Evolutionary conservation across 2,113 vertebrate species (phyloP), one percentile per base, ranked within the genome.

Genomic region (Cyprinodon brontotheroides): DNA sequence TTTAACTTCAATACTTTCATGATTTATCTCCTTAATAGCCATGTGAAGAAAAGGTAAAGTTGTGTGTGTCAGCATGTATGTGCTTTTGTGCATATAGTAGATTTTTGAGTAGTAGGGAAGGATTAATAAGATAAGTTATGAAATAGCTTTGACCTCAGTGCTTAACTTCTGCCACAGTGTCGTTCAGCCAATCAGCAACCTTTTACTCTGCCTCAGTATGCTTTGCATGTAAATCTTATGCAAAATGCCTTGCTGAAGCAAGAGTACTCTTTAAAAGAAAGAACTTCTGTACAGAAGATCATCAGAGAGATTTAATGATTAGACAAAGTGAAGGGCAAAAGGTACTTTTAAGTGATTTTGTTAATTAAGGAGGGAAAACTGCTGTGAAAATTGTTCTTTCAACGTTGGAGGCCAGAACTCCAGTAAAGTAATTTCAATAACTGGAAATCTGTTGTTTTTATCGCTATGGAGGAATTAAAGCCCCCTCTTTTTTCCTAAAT

Each of bases 101-200:
- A 40, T 62, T 75, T 48, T 41, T 77, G 65, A 22, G 4, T 90
- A 78, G 79, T 71, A 68, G 65, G 43, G 79, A 74, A 65, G 86
- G 76, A 93, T 93, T 89, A 89, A 73, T 72, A 50, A 70, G 85
- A 90, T 90, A 86, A 90, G 50, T 81, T 75, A 87, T 86, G 78
- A 90, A 92, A 92, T 90, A 87, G 70, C 72, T 86, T 85, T 89
- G 92, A 91, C 90, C 87, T 68, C 59, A 7, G 64, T 85, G 79
- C 87, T 91, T 77, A 90, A 85, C 84, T 87, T 80, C 84, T 53
- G 63, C 83, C 74, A 62, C 4, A 17, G 50, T 79, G 87, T 68
- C 78, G 63, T 62, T 79, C 79, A 77, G 78, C 86, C 88, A 92
- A 87, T 93, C 89, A 85, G 57, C 67, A 79, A 80, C 77, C 77